Evolutionary conservation across 2,113 vertebrate species (phyloP).

Genomic region (Thomomys bottae): DNA sequence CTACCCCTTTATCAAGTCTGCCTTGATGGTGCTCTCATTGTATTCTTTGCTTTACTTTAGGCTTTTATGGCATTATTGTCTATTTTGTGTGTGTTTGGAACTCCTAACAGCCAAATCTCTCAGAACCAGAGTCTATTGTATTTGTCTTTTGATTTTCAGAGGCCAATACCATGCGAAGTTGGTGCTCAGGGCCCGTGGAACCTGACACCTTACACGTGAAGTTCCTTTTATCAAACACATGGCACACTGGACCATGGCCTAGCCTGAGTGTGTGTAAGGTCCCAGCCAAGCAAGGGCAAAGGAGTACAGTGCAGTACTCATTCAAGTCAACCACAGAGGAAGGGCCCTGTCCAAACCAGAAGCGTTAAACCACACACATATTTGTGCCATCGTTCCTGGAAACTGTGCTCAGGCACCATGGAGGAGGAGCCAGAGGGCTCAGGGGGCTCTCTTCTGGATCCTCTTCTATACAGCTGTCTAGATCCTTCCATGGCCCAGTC

Average conservation of each 20-base stretch:
- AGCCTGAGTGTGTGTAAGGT: neutral
- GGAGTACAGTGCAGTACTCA: neutral
- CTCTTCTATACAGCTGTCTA: neutral
- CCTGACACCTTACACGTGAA: neutral
- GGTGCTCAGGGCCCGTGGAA: neutral
- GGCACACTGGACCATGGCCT: neutral
- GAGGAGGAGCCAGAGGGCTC: neutral
- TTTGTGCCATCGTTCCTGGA: constrained; percentile 16
- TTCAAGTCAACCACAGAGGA: neutral
- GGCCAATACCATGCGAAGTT: neutral
- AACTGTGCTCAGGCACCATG: neutral
- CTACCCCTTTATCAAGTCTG: neutral
- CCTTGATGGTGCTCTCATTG: neutral
- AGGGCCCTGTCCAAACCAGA: neutral
- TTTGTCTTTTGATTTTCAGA: neutral
- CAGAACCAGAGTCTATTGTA: neutral
- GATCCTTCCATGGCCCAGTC: neutral
- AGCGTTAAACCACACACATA: constrained; percentile 23
- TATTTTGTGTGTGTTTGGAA: neutral
- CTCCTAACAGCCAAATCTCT: neutral
- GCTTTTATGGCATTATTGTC: neutral
- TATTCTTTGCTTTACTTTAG: neutral
- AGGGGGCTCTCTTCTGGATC: neutral
- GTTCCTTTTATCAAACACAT: neutral
- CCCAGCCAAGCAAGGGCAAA: neutral